Evolutionary conservation across 2,113 vertebrate genomes (phyloP).

Genomic region (Myrmophylax atrothorax): DNA sequence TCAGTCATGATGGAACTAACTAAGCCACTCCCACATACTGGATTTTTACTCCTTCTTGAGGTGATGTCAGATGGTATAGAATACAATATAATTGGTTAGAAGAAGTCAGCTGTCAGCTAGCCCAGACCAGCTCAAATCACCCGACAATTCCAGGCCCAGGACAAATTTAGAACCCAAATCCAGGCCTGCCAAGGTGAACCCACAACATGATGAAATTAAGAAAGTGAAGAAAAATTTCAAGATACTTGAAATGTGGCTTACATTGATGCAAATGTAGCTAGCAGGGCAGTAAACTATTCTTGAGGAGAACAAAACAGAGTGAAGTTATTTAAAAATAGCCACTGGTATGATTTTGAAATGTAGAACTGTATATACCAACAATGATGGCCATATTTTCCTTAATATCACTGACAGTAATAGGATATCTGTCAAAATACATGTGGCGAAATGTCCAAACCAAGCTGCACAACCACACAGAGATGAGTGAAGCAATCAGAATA

Average conservation of each 20-base stretch:
- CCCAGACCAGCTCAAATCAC: no score
- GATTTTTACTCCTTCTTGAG: no score
- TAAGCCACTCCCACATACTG: no score
- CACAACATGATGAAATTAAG: background rate
- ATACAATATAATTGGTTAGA: no score
- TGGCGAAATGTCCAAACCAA: background rate
- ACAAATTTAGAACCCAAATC: no score
- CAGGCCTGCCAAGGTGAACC: no score
- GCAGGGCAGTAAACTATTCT: background rate
- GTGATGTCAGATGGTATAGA: no score
- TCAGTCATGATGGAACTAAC: no score
- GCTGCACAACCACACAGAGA: background rate
- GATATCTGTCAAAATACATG: rapidly evolving
- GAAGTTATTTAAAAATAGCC: background rate
- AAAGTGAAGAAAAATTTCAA: background rate
- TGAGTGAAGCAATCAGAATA: background rate
- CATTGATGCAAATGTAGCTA: background rate
- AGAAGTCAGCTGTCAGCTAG: no score
- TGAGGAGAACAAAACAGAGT: background rate
- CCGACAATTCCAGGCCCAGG: no score
- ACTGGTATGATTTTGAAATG: background rate
- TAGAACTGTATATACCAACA: background rate
- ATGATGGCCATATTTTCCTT: background rate
- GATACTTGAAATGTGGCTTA: background rate
- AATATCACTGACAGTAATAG: background rate